Evolutionary conservation across 2,113 vertebrate species (phyloP).

Genomic region (Natator depressus): DNA sequence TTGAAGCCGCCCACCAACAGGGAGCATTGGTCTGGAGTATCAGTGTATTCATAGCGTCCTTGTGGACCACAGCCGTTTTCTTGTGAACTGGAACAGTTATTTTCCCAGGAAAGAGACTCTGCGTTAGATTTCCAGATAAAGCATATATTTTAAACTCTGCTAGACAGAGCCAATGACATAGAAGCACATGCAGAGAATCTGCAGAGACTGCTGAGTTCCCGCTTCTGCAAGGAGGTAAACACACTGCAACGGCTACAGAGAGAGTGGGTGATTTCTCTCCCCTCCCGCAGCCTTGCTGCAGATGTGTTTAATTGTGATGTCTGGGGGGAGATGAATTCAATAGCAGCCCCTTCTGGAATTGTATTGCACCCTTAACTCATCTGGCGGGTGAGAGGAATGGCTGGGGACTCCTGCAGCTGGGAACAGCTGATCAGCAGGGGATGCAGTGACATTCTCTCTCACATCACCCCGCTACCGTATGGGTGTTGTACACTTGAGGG

Average conservation of each 20-base stretch:
- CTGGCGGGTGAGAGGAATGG: not conserved
- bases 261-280: not conserved
- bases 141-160: not conserved
- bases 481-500: not conserved
- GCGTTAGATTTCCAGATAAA: not conserved
- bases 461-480: rapidly evolving
- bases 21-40: not conserved
- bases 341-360: not conserved
- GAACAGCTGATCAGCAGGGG: not conserved
- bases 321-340: not conserved
- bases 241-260: not conserved
- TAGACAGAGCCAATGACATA: not conserved
- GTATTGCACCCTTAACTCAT: not conserved
- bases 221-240: not conserved
- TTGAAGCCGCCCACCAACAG: not conserved
- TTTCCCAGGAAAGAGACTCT: not conserved
- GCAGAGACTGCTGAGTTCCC: not conserved
- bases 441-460: not conserved
- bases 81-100: not conserved
- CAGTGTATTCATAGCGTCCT: not conserved
- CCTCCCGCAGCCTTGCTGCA: not conserved
- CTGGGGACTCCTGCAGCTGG: not conserved
- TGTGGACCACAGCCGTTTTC: not conserved
- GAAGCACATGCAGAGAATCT: no score
- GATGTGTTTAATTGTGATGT: rapidly evolving